Base-by-base conservation (phyloP, 2,797 vertebrate species). In the Odontamblyopus lacepedii region DNA sequence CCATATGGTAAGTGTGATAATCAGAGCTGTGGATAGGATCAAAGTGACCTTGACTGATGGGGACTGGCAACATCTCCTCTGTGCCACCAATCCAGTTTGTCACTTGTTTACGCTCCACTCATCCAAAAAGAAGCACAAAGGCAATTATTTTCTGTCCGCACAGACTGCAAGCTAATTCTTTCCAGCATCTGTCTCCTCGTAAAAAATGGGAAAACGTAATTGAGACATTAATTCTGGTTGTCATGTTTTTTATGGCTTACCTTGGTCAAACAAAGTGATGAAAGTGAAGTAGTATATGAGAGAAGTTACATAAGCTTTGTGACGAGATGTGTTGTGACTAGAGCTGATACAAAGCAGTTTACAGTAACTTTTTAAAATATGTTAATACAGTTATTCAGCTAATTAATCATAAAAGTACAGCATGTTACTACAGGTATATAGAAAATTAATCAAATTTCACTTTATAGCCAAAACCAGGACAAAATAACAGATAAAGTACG, bases 1-100 rank as follows among this genome's bases (percentile, higher is more conserved):
- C 88, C 88, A 88, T 90, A 90, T 87, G 88, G 90, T 80, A 73
- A 74, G 83, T 84, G 84, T 82, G 88, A 85, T 87, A 84, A 89
- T 81, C 85, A 76, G 79, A 76, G 78, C 76, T 84, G 80, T 80
- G 69, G 81, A 87, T 57, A 78, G 53, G 72, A 87, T 88, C 87
- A 86, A 87, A 90, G 83, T 87, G 84, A 89, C 88, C 88, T 89
- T 86, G 83, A 87, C 74, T 85, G 89, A 90, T 84, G 74, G 80
- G 71, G 73, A 83, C 57, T 83, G 88, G 85, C 82, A 67, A 67
- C 78, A 55, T 75, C 64, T 71, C 71, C 19, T 73, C 72, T 64
- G 78, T 72, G 56, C 76, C 55, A 64, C 55, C 60, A 76, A 73
- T 76, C 51, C 26, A 2, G 62, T 70, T 71, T 6, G 13, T 81